These are phyloP conservation scores for Hylaeus volcanicus DNA, from an alignment of 1,140 invertebrate species.

Conservation along the genomic window DNA sequence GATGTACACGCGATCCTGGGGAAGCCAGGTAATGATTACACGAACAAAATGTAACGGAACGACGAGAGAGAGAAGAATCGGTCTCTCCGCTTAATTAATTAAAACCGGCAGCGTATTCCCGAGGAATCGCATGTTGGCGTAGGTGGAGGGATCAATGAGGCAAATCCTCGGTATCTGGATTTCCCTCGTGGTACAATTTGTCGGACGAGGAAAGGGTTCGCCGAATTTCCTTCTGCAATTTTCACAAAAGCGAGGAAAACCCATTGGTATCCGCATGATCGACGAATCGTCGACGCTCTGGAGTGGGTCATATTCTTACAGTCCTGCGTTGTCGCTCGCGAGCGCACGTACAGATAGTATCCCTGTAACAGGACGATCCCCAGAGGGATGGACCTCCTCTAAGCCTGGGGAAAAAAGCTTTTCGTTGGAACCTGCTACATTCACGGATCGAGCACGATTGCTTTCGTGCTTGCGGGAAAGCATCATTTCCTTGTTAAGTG, in stretches of 20 bases:
- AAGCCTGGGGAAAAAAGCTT: slow-evolving; percentile 9
- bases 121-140: slow-evolving; percentile 64
- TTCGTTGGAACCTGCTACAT: background rate
- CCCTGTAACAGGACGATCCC: slow-evolving; percentile 12
- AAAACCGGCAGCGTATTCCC: slow-evolving; percentile 63
- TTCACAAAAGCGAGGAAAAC: slow-evolving; percentile 53
- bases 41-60: slow-evolving; percentile 28
- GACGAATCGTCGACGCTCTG: slow-evolving; percentile 40
- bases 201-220: slow-evolving; percentile 50
- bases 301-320: background rate
- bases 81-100: slow-evolving; percentile 66
- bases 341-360: background rate
- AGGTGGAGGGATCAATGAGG: slow-evolving; percentile 49
- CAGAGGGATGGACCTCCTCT: slow-evolving; percentile 18
- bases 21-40: slow-evolving; percentile 44
- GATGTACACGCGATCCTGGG: slow-evolving; percentile 4
- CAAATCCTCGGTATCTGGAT: slow-evolving; percentile 43
- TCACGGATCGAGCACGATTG: background rate
- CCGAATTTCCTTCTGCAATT: slow-evolving; percentile 62
- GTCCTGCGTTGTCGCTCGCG: background rate
- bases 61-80: slow-evolving; percentile 27
- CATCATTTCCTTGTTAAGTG: slow-evolving; percentile 20
- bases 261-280: slow-evolving; percentile 36
- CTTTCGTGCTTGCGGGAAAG: slow-evolving; percentile 1
- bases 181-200: slow-evolving; percentile 61